Evolutionary conservation across 2,888 invertebrate genomes (phyloP), one percentile per base, ranked within the genome.

Genomic region (Byasa hedistus): DNA sequence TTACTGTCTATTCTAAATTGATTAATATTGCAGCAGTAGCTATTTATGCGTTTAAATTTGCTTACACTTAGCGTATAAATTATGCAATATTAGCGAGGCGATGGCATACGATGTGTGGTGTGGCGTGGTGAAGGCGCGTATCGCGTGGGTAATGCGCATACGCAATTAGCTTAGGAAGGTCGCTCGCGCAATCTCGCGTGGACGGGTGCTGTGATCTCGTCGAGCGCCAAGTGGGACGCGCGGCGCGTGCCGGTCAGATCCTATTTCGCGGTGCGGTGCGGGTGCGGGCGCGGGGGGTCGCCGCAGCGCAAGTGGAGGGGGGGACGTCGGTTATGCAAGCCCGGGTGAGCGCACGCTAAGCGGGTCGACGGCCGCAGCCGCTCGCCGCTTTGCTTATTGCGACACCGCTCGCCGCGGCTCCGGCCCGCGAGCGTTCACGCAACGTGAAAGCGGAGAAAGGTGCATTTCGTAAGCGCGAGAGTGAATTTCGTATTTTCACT

Each of bases 291-390:
- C 72, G 0, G 69, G 72, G 68, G 67, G 74, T 73, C 68, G 71
- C 39, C 17, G 52, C 4, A 8, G 21, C 12, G 70, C 69, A 71
- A 66, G 71, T 55, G 73, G 75, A 73, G 73, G 78, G 74, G 78
- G 76, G 72, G 75, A 72, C 76, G 71, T 86, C 84, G 87, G 86
- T 89, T 89, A 90, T 89, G 90, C 90, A 91, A 90, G 89, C 87
- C 87, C 86, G 84, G 91, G 94, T 94, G 93, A 94, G 92, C 93
- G 94, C 93, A 91, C 93, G 91, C 87, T 92, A 94, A 93, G 92
- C 93, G 87, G 94, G 94, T 94, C 94, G 94, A 88, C 93, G 94
- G 89, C 93, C 93, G 93, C 90, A 87, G 79, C 77, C 75, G 78
- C 73, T 76, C 78, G 76, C 76, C 75, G 79, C 79, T 77, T 76